Evolutionary conservation across 2,797 vertebrate species (phyloP), one percentile per base, ranked within the genome.

Genomic region (Alcedo quadribrachys): DNA sequence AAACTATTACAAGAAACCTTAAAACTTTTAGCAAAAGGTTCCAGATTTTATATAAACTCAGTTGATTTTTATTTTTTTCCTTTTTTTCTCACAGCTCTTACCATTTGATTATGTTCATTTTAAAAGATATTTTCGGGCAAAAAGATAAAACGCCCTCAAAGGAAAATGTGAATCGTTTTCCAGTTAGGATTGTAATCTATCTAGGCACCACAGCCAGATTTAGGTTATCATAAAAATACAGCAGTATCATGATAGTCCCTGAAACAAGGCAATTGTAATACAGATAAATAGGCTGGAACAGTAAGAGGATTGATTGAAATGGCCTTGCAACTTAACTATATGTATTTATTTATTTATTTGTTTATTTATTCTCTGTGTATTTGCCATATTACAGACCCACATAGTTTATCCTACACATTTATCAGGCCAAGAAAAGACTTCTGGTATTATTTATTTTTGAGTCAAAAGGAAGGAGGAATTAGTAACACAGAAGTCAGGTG

Each of bases 181-280:
- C 20, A 40, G 5, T 35, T 40, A n/a, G 2, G 2, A 27, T 82
- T 85, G 4, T 40, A 70, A 40, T 32, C 20, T 37, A 22, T 15
- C 17, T 3, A 54, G 17, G 70, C 10, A 37, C 3, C 6, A 35
- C n/a, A 43, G 11, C 0, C 24, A 15, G 7, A 24, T 8, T 11
- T 17, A 24, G 8, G 37, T 11, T 32, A 17, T 2, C 27, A n/a
- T 1, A 1, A 14, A 12, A 48, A 30, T 24, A 6, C 8, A 54
- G 19, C 2, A 27, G 22, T 16, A 63, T 3, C 7, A 25, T 1
- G 3, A 27, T 3, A 19, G 4, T 53, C 28, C 16, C 32, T 28
- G 33, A 43, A 55, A 15, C 5, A 48, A 70, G 5, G 13, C 17
- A 15, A 8, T 16, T 43, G 5, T 15, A n/a, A 20, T n/a, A 27